phyloP scores from a whole-genome alignment of 2,797 vertebrate species.

The Phataginus tetradactyla region DNA sequence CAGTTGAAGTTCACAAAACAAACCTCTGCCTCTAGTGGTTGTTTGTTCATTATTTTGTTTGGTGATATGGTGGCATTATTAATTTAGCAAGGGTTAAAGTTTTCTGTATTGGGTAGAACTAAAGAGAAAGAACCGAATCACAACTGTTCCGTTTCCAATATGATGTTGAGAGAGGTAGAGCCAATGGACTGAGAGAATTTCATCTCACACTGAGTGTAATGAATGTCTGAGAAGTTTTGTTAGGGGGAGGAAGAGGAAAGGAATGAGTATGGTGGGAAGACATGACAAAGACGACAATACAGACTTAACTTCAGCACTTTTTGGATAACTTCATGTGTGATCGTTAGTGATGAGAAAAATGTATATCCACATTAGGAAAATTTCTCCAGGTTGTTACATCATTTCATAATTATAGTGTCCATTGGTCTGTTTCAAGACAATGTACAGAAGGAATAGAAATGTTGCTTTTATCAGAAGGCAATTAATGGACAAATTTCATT shows the following conservation, averaged over 20 bases:
- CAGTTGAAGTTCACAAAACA: conserved; percentile 36
- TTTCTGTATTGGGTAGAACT: neutral
- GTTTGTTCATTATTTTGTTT: conserved; percentile 3
- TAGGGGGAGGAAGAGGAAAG: neutral
- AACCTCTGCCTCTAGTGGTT: neutral
- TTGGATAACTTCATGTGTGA: neutral
- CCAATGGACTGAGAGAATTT: neutral
- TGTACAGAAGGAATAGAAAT: neutral
- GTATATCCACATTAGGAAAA: neutral
- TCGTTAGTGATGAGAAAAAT: neutral
- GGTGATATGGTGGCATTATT: neutral
- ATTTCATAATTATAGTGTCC: neutral
- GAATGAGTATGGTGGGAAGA: neutral
- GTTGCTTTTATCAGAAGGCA: neutral
- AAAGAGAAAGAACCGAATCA: neutral
- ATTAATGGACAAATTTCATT: neutral
- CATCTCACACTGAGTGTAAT: neutral
- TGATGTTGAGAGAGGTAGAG: accelerated
- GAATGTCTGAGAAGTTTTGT: neutral
- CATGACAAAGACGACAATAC: neutral
- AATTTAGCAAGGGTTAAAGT: neutral
- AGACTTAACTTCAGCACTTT: neutral
- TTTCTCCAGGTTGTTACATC: neutral
- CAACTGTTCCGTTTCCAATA: neutral
- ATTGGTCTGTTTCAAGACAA: neutral